Base-by-base conservation (phyloP, 2,888 invertebrate genomes). In the Thecophora atra region DNA sequence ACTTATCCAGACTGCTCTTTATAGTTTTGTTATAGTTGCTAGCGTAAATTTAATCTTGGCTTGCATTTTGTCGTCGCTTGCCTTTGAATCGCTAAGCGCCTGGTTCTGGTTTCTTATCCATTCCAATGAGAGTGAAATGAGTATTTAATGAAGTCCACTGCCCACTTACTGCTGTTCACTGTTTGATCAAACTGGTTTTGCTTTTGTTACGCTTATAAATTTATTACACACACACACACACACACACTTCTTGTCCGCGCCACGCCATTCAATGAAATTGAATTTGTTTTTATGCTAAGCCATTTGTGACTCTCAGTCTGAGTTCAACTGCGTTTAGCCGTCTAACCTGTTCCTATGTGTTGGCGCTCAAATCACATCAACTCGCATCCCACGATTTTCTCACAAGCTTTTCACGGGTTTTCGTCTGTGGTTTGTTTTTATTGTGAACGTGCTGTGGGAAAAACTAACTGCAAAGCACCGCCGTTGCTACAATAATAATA, bases 51-150 rank as follows among this genome's bases (percentile, higher is more conserved):
- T 37, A n/a, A n/a, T n/a, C n/a, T 11, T 47, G 15, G 15, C 47
- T 47, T 44, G 44, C 44, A 11, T 44, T 13, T 13, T 44, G 44
- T 13, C 13, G 44, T 11, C 13, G 7, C 13, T 44, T 44, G 15
- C 47, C 15, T 47, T 47, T 47, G 17, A 47, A 5, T 47, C 47
- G 17, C 4, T 15, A 47, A 47, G 5, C 2, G 15, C 47, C n/a
- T 47, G 47, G 13, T 47, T 47, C 17, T 47, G n/a, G 47, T 47
- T 47, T 47, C 47, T 47, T 47, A 15, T 1, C 6, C 11, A n/a
- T 5, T n/a, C 2, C 4, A 78, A 77, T 74, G 76, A 78, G 76
- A 78, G 78, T 77, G 77, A 78, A 78, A 77, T 77, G 78, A 75
- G 76, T 77, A 37, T 76, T 74, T 75, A 76, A 76, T 78, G 74